These are phyloP conservation scores for Thermophis baileyi DNA, from an alignment of 2,113 vertebrate genomes.

Conservation along the genomic window DNA sequence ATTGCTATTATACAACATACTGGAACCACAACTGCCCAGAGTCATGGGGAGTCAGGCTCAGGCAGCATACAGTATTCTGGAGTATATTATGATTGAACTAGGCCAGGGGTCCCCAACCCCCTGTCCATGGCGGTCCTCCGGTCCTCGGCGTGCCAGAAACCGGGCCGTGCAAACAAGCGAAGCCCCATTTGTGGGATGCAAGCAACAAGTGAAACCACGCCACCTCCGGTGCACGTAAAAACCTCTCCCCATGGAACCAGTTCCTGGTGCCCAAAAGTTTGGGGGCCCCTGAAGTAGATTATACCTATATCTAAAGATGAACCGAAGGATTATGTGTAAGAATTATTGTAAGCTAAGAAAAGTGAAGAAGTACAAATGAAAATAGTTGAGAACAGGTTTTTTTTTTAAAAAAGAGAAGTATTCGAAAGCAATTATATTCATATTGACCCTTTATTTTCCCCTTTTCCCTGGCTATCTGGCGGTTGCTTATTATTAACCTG, in stretches of 20 bases:
- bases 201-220: too few relatives aligned
- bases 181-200: too few relatives aligned
- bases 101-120: not conserved
- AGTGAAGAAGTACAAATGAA: not conserved
- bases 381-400: slow-evolving; percentile 34
- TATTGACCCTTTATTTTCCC: slow-evolving; percentile 60
- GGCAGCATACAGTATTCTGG: slow-evolving; percentile 7
- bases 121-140: too few relatives aligned
- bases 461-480: slow-evolving; percentile 52
- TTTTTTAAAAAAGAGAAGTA: slow-evolving; percentile 6
- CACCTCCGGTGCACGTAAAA: too few relatives aligned
- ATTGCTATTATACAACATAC: not conserved
- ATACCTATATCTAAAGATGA: slow-evolving; percentile 9
- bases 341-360: slow-evolving; percentile 36
- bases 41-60: not conserved
- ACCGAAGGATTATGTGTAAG: not conserved
- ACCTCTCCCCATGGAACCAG: too few relatives aligned
- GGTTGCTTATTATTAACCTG: slow-evolving; percentile 66
- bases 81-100: slow-evolving; percentile 18
- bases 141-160: too few relatives aligned
- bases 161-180: too few relatives aligned
- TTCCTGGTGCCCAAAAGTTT: too few relatives aligned
- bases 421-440: slow-evolving; percentile 70
- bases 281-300: slow-evolving; percentile 14
- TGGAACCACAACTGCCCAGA: not conserved